Base-by-base conservation (phyloP, 2,113 vertebrate species). In the Montifringilla adamsi region DNA sequence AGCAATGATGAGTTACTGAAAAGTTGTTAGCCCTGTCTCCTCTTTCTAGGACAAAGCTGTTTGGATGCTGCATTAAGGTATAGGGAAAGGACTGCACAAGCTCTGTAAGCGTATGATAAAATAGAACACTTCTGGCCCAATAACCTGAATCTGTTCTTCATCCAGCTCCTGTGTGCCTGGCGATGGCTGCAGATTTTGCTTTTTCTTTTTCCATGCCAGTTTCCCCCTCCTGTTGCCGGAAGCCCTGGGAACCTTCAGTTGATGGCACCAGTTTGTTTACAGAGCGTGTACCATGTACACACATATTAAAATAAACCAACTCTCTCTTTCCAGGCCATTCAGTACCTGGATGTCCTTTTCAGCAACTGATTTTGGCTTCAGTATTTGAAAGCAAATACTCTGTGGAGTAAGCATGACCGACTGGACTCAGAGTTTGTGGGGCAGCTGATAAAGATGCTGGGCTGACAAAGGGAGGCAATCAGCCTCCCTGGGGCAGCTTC, bases 381-480 rank as follows among this genome's bases (percentile, higher is more conserved):
- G 43, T 44, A 17, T 26, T 58, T 62, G 79, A 88, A 82, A 91
- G 58, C 59, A 88, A 90, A 92, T 60, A 37, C 1, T 43, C 13
- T 23, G 37, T 46, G 35, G 55, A 41, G 63, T 0, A 0, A 52
- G 47, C 3, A 14, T 4, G 24, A 62, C 52, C 0, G 0, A 30
- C 41, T 9, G 9, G 33, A 77, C 55, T 47, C 41, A 46, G 66
- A 43, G 6, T 59, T 68, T 47, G 50, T n/a, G 64, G 41, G 79
- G 39, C 78, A 52, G 53, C 63, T 68, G 83, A 53, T 22, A 79
- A n/a, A 84, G 68, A 13, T 20, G 47, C 50, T 35, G 64, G 73
- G 46, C 46, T 52, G 66, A 41, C 44, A 43, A 4, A 12, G 26
- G 59, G 70, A 52, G 19, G 10, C 0, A 0, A 31, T 18, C 55